Conservation (phyloP, 23 tunicate genomes). For the Halocynthia roretzi region DNA sequence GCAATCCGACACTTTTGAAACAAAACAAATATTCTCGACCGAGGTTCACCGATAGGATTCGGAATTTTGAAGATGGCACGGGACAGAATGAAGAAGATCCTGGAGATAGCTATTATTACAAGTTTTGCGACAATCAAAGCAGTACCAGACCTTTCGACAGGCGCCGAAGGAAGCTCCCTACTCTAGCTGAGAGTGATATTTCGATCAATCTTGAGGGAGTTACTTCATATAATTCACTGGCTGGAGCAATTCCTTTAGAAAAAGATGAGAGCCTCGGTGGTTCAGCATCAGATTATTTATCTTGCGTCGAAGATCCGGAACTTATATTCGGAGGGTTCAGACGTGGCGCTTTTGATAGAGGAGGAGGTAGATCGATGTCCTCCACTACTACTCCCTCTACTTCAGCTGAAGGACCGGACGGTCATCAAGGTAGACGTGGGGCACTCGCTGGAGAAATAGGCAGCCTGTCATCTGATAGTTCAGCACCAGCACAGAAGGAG, state of each 20-base stretch:
- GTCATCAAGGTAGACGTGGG: background rate
- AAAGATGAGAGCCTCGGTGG: background rate
- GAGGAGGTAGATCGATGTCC: background rate
- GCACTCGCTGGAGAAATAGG: background rate
- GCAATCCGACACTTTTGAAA: conserved; percentile 25
- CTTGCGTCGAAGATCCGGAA: background rate
- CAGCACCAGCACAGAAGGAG: background rate
- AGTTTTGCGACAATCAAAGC: conserved; percentile 43
- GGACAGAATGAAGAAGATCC: background rate
- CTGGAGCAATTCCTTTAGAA: conserved; percentile 12
- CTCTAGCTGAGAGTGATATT: conserved; percentile 39
- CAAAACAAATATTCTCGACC: conserved; percentile 26
- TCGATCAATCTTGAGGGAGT: conserved; percentile 21
- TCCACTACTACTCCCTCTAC: background rate
- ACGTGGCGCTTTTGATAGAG: background rate
- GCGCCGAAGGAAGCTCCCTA: conserved; percentile 43
- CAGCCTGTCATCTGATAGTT: background rate
- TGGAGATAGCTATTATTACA: conserved; percentile 36
- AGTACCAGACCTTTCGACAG: conserved; percentile 28
- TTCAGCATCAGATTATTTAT: background rate
- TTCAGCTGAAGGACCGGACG: no score
- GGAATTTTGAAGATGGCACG: background rate
- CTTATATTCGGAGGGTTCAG: background rate
- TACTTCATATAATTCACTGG: conserved; percentile 14
- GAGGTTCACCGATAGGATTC: background rate